Percentiles rank a stretch among this genome's conserved stretches.
Evolutionary conservation across 2,797 vertebrate species (phyloP).

Genomic region (Sebastolobus alascanus): DNA sequence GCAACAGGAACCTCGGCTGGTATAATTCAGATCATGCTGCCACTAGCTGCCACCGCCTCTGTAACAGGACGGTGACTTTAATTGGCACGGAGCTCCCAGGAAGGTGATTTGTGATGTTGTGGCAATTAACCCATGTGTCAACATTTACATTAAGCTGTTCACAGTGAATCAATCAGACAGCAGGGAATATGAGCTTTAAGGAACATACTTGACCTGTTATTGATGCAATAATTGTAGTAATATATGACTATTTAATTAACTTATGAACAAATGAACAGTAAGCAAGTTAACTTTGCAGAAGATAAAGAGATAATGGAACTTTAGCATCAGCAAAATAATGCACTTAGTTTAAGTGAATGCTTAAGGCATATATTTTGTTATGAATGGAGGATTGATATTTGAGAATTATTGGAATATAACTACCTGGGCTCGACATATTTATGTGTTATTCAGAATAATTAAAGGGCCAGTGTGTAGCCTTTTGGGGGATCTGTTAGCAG

Average conservation of each 20-base stretch:
- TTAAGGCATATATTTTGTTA: neutral
- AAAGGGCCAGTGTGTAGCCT: neutral
- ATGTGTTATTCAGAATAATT: neutral
- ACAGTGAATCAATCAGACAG: conserved; percentile 23
- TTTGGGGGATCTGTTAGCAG: no score
- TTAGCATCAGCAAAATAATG: neutral
- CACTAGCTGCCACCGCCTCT: conserved; percentile 34
- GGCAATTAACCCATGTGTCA: conserved; percentile 52
- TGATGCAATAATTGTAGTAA: neutral
- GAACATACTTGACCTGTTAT: conserved; percentile 4
- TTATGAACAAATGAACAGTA: neutral
- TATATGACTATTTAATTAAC: neutral
- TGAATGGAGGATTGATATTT: neutral
- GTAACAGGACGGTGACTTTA: conserved; percentile 33
- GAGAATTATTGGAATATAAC: neutral
- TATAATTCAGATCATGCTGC: conserved; percentile 40
- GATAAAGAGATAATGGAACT: neutral
- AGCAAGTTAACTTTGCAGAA: neutral
- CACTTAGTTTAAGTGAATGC: neutral
- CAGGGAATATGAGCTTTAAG: conserved; percentile 4
- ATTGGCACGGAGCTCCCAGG: conserved; percentile 18
- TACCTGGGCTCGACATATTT: neutral
- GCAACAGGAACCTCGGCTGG: conserved; percentile 47
- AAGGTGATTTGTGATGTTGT: conserved; percentile 41
- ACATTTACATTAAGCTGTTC: conserved; percentile 43